Percentiles rank a stretch among this genome's conserved stretches.
These are phyloP conservation scores for Chrysodeixis includens DNA, from an alignment of 2,888 invertebrate species.

Conservation along the genomic window DNA sequence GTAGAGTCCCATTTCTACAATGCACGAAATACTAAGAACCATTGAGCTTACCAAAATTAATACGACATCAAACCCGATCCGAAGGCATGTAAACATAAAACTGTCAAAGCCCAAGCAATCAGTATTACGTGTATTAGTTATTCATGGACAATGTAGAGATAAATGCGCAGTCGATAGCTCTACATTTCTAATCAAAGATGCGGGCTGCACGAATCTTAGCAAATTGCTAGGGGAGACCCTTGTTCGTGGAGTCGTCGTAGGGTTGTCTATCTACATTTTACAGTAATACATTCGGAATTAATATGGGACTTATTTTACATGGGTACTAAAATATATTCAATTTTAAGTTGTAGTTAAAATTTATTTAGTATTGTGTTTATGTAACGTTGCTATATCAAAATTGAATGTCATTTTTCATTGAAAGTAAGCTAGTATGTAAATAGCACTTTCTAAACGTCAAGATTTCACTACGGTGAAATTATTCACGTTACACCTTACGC, in stretches of 20 bases:
- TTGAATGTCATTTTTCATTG: no score
- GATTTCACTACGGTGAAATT: no score
- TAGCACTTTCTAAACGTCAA: no score
- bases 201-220: slow-evolving; percentile 86
- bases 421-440: no score
- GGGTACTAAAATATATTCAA: no score
- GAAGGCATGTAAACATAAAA: background rate
- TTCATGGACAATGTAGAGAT: slow-evolving; percentile 63
- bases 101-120: slow-evolving; percentile 23
- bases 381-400: no score
- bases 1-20: no score
- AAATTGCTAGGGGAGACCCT: slow-evolving; percentile 84
- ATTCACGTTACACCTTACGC: no score
- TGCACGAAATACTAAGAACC: background rate
- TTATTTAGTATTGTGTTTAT: no score
- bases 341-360: no score
- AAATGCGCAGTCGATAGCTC: slow-evolving; percentile 74
- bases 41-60: background rate
- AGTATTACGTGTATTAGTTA: slow-evolving; percentile 22
- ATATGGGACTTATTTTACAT: no score
- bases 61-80: background rate
- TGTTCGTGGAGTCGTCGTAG: slow-evolving; percentile 61
- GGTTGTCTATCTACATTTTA: slow-evolving; percentile 63
- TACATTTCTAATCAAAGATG: slow-evolving; percentile 87
- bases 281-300: no score